Base-by-base conservation (phyloP, 2,113 vertebrate species). In the Osmerus mordax region DNA sequence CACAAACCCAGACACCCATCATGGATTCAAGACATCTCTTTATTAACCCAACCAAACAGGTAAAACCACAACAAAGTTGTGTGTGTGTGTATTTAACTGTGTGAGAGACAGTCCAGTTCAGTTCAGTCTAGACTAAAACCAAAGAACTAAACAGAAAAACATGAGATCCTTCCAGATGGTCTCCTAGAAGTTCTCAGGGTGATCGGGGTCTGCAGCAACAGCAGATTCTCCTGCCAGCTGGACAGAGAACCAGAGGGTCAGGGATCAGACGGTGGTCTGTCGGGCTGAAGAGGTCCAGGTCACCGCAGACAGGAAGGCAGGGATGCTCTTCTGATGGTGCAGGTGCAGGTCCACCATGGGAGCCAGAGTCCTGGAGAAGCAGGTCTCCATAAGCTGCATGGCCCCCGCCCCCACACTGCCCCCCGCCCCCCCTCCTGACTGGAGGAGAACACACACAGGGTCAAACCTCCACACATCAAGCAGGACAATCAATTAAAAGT, bases 261-360 rank as follows among this genome's bases (percentile, higher is more conserved):
- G 67, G 64, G 64, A 61, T 68, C 55, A 98, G 67, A 91, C 47
- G 0, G 91, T 69, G 60, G 97, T 99, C 84, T 99, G 96, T 52
- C 95, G 94, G 94, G 85, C 96, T 95, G 87, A 98, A 98, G 85
- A 99, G 96, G 76, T 99, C 97, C 0, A 99, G 94, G 97, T 99
- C 86, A 99, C 91, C 0, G 97, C 92, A 0, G 97, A 95, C 80
- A 98, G 95, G 92, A 99, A 99, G 7, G 94, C 96, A 0, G 97
- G 97, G 83, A 99, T 96, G 92, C 97, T 99, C 91, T 97, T 96
- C 89, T 99, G 97, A 61, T 84, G 94, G 61, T 95, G 94, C 66
- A 99, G 92, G 70, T 99, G 96, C 4, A 98, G 92, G 0, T 94
- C 88, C 0, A 99, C 94, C 77, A 98, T 93, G 62, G 96, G 95